Base-by-base conservation (phyloP, 35 echinoderm and acorn worm species). In the Eucidaris tribuloides region DNA sequence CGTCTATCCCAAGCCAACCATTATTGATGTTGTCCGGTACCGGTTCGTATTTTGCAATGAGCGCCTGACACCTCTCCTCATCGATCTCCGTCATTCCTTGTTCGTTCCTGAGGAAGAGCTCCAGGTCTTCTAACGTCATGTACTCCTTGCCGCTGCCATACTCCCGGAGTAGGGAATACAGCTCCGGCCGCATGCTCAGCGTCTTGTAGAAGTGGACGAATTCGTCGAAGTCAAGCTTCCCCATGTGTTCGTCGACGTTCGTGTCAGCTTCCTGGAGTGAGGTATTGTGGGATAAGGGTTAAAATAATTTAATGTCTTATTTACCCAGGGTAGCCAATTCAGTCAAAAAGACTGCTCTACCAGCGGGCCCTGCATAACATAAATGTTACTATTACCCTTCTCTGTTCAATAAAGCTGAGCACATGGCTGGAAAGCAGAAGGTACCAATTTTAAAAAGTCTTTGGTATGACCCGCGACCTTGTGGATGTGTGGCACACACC, bases 161-260 rank as follows among this genome's bases (percentile, higher is more conserved):
- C 54, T 92, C 90, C 62, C 77, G 48, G 17, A 98, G 83, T 19
- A 98, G 57, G 5, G 57, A 65, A 78, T 86, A 78, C 1, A 98
- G 86, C 66, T 98, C 95, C 36, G 78, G 87, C 40, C 95, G 59
- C 6, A 91, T 98, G 86, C 90, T 93, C 65, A 98, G 77, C 30
- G 81, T 83, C 45, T 92, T 92, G 87, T 98, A 98, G 83, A 98
- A 98, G 9, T 87, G 81, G 68, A 98, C 85, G 72, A 98, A 98
- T 48, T 98, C 95, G 18, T 98, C 95, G 83, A 90, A 98, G 46
- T 93, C 87, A 1, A 98, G 82, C 48, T 89, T 87, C 39, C 95
- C 95, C 32, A 93, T 68, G 68, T 98, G 89, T 22, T 98, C 85
- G 35, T 93, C 95, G 11, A 83, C 83, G 58, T 96, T 96, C 0